Conservation (phyloP, 2,888 invertebrate species). For the Cabera pusaria region DNA sequence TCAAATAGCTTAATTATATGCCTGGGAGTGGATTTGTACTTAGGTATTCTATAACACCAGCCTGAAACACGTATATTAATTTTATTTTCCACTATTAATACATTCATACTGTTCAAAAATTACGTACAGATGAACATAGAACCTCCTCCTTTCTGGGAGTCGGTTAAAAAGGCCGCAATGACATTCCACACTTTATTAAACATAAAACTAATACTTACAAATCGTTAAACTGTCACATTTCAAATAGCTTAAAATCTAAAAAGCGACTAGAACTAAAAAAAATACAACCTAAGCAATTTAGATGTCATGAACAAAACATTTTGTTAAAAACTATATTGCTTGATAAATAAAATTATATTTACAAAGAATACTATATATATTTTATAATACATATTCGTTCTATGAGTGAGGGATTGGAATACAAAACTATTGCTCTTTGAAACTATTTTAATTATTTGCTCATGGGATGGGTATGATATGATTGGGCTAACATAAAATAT, state of each 20-base stretch:
- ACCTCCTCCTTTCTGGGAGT: no score
- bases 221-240: constrained; percentile 16
- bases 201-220: constrained; percentile 37
- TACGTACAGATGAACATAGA: no score
- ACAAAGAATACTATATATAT: constrained; percentile 44
- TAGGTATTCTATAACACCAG: no score
- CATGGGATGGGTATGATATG: no score
- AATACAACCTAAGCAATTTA: constrained; percentile 65
- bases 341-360: constrained; percentile 54
- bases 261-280: constrained; percentile 78
- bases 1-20: no score
- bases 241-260: constrained; percentile 54
- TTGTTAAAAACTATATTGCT: constrained; percentile 41
- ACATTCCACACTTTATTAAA: no score
- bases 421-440: no score
- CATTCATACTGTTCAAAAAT: constrained; percentile 7
- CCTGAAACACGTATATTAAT: no score
- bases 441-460: no score
- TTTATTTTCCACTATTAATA: neutral
- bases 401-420: constrained; percentile 20
- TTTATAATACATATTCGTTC: constrained; percentile 27
- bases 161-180: no score
- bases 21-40: no score
- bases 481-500: no score
- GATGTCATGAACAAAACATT: constrained; percentile 64